Percentiles rank a stretch among this genome's conserved stretches.
phyloP scores from a whole-genome alignment of 2,888 invertebrate genomes.

The Sarcophaga subvicina region DNA sequence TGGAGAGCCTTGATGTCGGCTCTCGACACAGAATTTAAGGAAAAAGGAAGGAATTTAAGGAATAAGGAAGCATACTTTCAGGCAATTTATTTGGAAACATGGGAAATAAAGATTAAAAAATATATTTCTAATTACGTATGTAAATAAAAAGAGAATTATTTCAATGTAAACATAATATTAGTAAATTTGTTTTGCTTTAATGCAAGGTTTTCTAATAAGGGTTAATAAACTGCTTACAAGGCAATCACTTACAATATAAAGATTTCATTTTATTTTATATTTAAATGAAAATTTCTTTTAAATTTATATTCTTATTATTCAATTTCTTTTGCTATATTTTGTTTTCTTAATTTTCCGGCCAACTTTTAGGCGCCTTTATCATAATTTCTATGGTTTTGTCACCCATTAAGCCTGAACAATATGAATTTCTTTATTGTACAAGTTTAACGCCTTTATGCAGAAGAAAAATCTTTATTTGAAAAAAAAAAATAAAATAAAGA shows the following conservation, averaged over 20 bases:
- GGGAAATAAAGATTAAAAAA: too few relatives aligned
- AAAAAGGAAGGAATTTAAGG: too few relatives aligned
- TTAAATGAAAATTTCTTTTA: not conserved
- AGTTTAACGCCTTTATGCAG: slow-evolving; percentile 15
- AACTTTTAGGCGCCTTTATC: slow-evolving; percentile 28
- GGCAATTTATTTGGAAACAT: not conserved
- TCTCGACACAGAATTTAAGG: too few relatives aligned
- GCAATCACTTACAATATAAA: too few relatives aligned
- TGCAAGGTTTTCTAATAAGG: too few relatives aligned
- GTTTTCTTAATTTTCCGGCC: not conserved
- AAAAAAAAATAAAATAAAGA: not conserved
- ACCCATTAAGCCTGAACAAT: not conserved
- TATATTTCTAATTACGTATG: too few relatives aligned
- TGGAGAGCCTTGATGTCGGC: too few relatives aligned
- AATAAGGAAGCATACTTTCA: not conserved
- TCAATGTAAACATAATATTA: too few relatives aligned
- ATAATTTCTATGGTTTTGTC: slow-evolving; percentile 10
- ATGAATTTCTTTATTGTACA: not conserved
- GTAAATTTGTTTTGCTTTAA: too few relatives aligned
- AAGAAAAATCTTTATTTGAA: slow-evolving; percentile 27
- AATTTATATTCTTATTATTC: not conserved
- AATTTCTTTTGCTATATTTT: not conserved
- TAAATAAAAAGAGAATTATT: too few relatives aligned
- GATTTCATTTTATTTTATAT: not conserved
- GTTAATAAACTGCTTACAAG: too few relatives aligned